Evolutionary conservation across 2,797 vertebrate genomes (phyloP), one percentile per base, ranked within the genome.

Genomic region (Falco biarmicus): DNA sequence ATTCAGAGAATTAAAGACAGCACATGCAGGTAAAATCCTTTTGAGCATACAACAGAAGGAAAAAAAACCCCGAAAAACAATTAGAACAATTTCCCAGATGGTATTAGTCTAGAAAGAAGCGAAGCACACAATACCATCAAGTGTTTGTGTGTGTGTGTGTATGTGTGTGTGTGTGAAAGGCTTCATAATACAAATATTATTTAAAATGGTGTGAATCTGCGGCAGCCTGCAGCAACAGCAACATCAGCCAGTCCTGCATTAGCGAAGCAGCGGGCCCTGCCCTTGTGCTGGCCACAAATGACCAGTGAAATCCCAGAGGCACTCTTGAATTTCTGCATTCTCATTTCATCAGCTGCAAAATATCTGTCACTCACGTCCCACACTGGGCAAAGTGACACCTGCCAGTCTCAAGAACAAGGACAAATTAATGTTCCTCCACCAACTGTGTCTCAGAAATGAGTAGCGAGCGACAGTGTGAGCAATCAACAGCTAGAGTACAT

Each of bases 381-480:
- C 97, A 96, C 96, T 98, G 98, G 98, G 98, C 97, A 97, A 98
- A 98, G 98, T 99, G 99, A 99, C 99, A 99, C 99, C 99, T 99
- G 99, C 98, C 99, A 98, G 98, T 99, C 99, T 99, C 98, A 98
- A 98, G 98, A 99, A 98, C 98, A 99, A 99, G 99, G 98, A 98
- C 98, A 98, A 97, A 97, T 98, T 98, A 97, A 98, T 98, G 97
- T 98, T 98, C 66, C 86, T 97, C 96, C 95, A 97, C 97, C 96
- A 97, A 97, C 78, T 63, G 66, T 70, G 89, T 97, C 97, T 98
- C 97, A 95, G 96, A 95, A 96, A 94, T n/a, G 95, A 97, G 96
- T 95, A 81, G 94, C 24, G n/a, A 96, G 95, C n/a, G 15, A 39
- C 29, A 39, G 89, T 90, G 64, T n/a, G 75, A 96, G 95, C 93